Percentiles rank a stretch among this genome's conserved stretches.
Conservation (phyloP, 2,113 vertebrate genomes). For the Stigmatopora argus region DNA sequence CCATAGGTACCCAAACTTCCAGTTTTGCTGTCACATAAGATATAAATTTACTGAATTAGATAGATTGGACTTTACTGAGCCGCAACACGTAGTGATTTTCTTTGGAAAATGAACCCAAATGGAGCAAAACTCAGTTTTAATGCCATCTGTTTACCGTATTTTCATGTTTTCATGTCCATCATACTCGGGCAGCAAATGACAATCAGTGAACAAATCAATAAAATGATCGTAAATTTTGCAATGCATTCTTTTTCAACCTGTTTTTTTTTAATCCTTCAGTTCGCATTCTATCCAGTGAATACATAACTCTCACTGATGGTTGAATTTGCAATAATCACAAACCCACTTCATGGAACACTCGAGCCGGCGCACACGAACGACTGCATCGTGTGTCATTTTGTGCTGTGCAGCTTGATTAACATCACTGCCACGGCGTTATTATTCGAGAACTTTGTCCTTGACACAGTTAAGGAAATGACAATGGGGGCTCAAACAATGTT, state of each 20-base stretch:
- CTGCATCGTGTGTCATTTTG: constrained; percentile 29
- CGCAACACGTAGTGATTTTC: too few relatives aligned
- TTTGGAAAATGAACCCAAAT: too few relatives aligned
- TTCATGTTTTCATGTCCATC: too few relatives aligned
- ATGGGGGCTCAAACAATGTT: constrained; percentile 26
- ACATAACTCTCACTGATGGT: constrained; percentile 19
- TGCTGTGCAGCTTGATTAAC: constrained; percentile 39
- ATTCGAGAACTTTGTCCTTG: constrained; percentile 11
- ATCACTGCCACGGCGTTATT: constrained; percentile 28
- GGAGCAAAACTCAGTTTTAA: too few relatives aligned
- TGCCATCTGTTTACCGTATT: too few relatives aligned
- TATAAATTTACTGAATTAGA: too few relatives aligned
- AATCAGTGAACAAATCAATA: not conserved
- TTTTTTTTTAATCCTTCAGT: not conserved
- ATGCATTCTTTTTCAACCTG: not conserved
- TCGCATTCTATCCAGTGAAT: constrained; percentile 9
- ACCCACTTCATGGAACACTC: constrained; percentile 28
- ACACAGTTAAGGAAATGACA: constrained; percentile 22
- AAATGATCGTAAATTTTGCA: not conserved
- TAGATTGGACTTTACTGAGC: too few relatives aligned
- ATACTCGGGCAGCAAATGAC: not conserved
- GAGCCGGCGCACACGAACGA: constrained; percentile 28
- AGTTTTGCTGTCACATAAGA: too few relatives aligned
- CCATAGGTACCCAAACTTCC: too few relatives aligned
- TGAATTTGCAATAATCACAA: constrained; percentile 36